Conservation (phyloP, 2,113 vertebrate species). For the Phocoena phocoena region DNA sequence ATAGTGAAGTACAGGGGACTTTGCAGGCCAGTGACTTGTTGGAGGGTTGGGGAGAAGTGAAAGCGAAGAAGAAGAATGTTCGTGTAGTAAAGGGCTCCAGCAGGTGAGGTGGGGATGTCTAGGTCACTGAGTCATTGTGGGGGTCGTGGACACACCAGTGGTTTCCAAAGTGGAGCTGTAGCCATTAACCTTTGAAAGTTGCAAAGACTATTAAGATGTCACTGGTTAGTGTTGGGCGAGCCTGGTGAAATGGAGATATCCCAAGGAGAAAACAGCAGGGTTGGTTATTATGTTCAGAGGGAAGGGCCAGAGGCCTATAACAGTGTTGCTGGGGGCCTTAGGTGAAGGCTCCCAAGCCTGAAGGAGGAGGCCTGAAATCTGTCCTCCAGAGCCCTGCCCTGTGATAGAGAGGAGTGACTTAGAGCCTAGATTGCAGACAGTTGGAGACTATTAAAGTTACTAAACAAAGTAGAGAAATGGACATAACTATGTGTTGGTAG, state of each 20-base stretch:
- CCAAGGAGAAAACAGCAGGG: not conserved
- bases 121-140: conserved; percentile 58
- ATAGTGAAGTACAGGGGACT: not conserved
- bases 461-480: not conserved
- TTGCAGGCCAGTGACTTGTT: conserved; percentile 72
- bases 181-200: conserved; percentile 64
- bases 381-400: not conserved
- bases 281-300: not conserved
- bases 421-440: not conserved
- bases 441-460: not conserved
- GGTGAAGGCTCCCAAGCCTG: not conserved
- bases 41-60: conserved; percentile 49
- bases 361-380: not conserved
- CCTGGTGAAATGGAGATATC: conserved; percentile 12
- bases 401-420: not conserved
- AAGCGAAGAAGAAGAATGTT: not conserved
- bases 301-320: conserved; percentile 16
- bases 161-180: conserved; percentile 18
- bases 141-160: conserved; percentile 44
- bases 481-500: not conserved
- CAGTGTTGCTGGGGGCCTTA: not conserved
- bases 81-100: conserved; percentile 26
- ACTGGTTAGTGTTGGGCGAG: conserved; percentile 33
- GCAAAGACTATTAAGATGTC: conserved; percentile 55
- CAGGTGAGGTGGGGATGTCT: conserved; percentile 62